Evolutionary conservation across 2,113 vertebrate genomes (phyloP).

Genomic region (Marmota monax): DNA sequence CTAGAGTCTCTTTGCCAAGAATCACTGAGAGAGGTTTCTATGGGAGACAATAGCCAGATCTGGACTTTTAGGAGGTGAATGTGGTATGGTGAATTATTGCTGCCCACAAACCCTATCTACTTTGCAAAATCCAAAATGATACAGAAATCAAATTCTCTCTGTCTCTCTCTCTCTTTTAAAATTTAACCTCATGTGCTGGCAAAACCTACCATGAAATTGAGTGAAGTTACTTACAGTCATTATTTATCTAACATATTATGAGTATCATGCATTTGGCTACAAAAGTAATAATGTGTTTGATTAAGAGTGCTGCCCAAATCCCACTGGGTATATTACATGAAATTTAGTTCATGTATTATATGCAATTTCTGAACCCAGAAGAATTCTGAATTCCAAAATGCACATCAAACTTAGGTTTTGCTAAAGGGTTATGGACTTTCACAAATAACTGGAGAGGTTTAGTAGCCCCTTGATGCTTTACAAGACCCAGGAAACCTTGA

Average conservation of each 20-base stretch:
- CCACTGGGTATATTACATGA: background rate
- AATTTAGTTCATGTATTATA: background rate
- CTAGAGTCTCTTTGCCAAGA: background rate
- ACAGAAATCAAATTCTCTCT: background rate
- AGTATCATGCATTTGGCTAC: background rate
- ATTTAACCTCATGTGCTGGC: background rate
- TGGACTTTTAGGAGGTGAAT: background rate
- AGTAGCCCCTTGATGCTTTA: background rate
- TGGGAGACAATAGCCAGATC: background rate
- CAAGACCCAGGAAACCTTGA: background rate
- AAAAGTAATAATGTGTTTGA: conserved; percentile 22
- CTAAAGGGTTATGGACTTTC: background rate
- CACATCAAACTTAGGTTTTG: background rate
- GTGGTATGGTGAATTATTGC: background rate
- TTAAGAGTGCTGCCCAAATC: background rate
- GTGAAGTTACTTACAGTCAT: background rate
- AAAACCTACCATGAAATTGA: conserved; percentile 18
- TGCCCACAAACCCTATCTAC: background rate
- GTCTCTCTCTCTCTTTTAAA: background rate
- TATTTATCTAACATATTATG: background rate
- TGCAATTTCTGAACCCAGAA: background rate
- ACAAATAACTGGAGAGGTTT: background rate
- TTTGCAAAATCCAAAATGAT: background rate
- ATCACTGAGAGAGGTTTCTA: background rate
- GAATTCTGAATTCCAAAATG: conserved; percentile 21